Base-by-base conservation (phyloP, 92 coral and sea anemone species). In the Metridium senile region DNA sequence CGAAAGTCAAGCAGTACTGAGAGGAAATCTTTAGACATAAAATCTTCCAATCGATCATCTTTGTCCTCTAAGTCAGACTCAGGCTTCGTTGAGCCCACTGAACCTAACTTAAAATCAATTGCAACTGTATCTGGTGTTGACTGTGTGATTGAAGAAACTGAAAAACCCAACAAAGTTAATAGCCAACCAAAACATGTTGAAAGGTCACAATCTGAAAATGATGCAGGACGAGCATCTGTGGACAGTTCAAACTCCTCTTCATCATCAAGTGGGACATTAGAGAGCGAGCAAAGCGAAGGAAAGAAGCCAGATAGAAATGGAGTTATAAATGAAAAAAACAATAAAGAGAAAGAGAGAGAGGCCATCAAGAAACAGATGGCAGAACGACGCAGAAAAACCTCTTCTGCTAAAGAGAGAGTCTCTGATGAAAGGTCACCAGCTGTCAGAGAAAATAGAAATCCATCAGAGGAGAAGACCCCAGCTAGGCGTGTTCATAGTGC, bases 51-150 rank as follows among this genome's bases (percentile, higher is more conserved):
- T 4, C 78, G 71, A 47, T 62, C 83, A 58, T 68, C 71, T 58
- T 73, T 63, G 17, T 20, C 81, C n/a, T 74, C 80, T 23, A 87
- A 84, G 47, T 79, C 93, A 13, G 96, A 96, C 79, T 96, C 96
- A 0, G 92, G 91, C 0, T 89, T 82, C 51, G 27, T 78, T 58
- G 93, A 92, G 7, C 75, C 89, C 47, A 29, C 76, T 63, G 93
- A 92, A 3, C 75, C 89, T 39, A 87, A 80, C 58, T 77, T 90
- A 17, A 87, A 85, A 74, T 77, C 87, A 20, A 80, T 91, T 51
- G 93, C 97, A 16, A 91, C 97, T 54, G 87, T 86, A 1, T 91
- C 97, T 43, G 97, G 86, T 10, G 93, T 91, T 22, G 89, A 91
- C 26, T 91, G 97, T 76, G 75, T 91, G n/a, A 6, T 91, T 59